Evolutionary conservation across 2,113 vertebrate genomes (phyloP).

Genomic region (Cichladusa arquata): DNA sequence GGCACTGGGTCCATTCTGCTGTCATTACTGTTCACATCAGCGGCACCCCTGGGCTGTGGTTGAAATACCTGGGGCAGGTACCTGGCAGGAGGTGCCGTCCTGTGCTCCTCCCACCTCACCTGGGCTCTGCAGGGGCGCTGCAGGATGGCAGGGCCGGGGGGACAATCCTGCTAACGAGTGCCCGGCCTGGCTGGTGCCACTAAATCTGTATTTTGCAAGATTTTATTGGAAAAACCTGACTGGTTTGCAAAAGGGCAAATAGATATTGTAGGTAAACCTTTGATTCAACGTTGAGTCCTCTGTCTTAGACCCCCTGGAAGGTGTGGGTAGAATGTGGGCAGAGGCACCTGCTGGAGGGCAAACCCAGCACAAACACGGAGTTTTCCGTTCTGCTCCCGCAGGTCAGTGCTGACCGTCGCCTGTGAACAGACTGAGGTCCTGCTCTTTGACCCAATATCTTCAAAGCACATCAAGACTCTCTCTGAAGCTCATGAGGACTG

Average conservation of each 20-base stretch:
- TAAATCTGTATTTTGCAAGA: too few relatives aligned
- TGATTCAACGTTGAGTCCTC: not conserved
- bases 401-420: constrained; percentile 95
- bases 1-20: rapidly evolving
- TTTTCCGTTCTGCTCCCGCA: constrained; percentile 51
- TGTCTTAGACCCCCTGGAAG: too few relatives aligned
- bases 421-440: constrained; percentile 98
- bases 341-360: not conserved
- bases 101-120: not conserved
- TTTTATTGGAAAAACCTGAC: rapidly evolving
- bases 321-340: not conserved
- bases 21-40: rapidly evolving
- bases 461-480: constrained; percentile 95
- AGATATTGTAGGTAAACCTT: rapidly evolving
- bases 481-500: constrained; percentile 97
- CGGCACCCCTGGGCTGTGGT: not conserved
- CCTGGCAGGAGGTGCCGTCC: not conserved
- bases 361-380: not conserved
- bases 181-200: not conserved
- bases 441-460: constrained; percentile 95
- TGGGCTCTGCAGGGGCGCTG: not conserved
- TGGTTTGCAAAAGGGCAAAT: not conserved
- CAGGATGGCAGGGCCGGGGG: not conserved
- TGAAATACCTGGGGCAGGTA: not conserved
- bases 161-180: rapidly evolving